These are phyloP conservation scores for Rhopalosiphum maidis DNA, from an alignment of 1,140 invertebrate species.

Conservation along the genomic window DNA sequence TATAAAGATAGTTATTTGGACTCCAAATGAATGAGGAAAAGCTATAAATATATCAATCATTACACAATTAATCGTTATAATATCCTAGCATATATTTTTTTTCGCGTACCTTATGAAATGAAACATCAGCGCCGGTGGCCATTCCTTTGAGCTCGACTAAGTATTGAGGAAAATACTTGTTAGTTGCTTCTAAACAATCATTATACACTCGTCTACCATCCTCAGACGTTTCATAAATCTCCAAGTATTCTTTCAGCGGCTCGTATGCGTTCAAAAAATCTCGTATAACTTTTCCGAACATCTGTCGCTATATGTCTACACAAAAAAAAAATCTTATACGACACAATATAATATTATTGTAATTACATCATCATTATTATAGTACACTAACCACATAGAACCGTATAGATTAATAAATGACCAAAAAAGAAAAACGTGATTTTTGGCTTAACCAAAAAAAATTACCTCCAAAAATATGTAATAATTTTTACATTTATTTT, in stretches of 20 bases:
- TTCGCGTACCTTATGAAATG: constrained; percentile 75
- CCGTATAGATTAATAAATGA: neutral
- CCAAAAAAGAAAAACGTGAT: neutral
- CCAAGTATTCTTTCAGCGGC: constrained; percentile 73
- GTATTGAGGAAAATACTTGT: constrained; percentile 80
- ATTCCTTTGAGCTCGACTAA: constrained; percentile 82
- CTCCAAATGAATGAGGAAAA: neutral
- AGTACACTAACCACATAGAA: neutral
- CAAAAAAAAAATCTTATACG: neutral
- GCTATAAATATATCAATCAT: neutral
- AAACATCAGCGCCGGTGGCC: constrained; percentile 80
- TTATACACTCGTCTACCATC: constrained; percentile 76
- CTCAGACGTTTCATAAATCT: constrained; percentile 63
- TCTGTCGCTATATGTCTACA: neutral
- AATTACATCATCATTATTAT: neutral
- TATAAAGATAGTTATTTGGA: no score
- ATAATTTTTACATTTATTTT: neutral
- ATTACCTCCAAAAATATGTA: neutral
- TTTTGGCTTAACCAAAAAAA: neutral
- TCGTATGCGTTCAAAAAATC: constrained; percentile 60
- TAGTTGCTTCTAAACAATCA: constrained; percentile 72
- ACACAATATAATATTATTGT: neutral
- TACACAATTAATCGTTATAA: neutral
- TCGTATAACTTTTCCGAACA: neutral
- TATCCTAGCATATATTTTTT: no score